phyloP scores from a whole-genome alignment of 2,797 vertebrate species.

The Hylomyscus alleni region DNA sequence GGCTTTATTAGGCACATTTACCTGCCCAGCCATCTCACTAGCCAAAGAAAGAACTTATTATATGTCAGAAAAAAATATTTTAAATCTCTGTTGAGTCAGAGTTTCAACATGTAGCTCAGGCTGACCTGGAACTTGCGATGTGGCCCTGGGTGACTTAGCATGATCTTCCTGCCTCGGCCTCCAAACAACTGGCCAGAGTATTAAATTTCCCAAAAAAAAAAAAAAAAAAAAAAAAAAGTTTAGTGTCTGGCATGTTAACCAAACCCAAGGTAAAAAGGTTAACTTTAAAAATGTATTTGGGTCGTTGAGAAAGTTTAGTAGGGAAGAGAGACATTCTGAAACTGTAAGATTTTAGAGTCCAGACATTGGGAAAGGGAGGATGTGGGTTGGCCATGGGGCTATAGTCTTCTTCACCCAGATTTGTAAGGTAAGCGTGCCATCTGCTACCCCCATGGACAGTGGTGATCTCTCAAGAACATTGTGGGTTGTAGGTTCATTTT shows the following conservation, averaged over 20 bases:
- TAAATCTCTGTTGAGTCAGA: not conserved
- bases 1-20: not conserved
- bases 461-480: slow-evolving; percentile 38
- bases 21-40: not conserved
- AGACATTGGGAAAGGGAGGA: not conserved
- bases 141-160: not conserved
- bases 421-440: not conserved
- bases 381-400: not conserved
- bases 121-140: not conserved
- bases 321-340: not conserved
- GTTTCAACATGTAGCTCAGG: not conserved
- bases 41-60: not conserved
- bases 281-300: not conserved
- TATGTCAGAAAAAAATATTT: not conserved
- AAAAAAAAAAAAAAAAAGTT: not conserved
- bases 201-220: not conserved
- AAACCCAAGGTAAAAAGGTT: slow-evolving; percentile 34
- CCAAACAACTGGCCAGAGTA: not conserved
- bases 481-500: not conserved
- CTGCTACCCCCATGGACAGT: not conserved
- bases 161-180: not conserved
- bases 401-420: too few species aligned
- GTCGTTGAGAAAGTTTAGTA: not conserved
- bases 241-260: slow-evolving; percentile 1
- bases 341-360: not conserved